Evolutionary conservation across 2,113 vertebrate species (phyloP).

Genomic region (Spilogale gracilis): DNA sequence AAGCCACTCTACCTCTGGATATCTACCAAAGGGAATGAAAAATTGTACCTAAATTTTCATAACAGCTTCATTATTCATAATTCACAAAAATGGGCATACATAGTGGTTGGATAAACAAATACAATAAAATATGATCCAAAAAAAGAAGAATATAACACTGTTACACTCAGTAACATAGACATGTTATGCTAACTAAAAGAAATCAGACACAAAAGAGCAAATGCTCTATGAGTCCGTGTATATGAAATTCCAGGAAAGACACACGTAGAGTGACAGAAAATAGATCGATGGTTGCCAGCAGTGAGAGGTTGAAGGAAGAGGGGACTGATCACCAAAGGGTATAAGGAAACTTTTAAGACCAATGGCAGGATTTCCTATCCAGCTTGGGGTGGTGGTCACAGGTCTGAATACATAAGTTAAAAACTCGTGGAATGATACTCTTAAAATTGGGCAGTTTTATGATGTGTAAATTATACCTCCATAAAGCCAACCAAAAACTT

Average conservation of each 20-base stretch:
- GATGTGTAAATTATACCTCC: neutral
- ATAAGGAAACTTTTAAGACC: too few relatives aligned
- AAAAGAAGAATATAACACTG: neutral
- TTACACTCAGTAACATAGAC: neutral
- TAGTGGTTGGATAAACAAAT: neutral
- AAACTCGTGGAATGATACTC: neutral
- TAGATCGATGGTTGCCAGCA: neutral
- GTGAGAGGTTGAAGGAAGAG: accelerated
- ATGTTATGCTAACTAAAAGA: neutral
- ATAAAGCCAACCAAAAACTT: neutral
- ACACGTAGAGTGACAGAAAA: neutral
- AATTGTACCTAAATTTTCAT: neutral
- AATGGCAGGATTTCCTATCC: too few relatives aligned
- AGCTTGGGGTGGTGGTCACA: neutral
- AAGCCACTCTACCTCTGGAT: neutral
- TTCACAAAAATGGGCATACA: neutral
- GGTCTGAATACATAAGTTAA: neutral
- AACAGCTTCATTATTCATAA: neutral
- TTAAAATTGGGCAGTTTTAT: neutral
- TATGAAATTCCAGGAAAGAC: neutral
- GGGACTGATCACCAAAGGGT: too few relatives aligned
- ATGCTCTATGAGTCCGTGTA: neutral
- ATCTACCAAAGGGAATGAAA: neutral
- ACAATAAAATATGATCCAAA: neutral
- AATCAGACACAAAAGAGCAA: neutral